Evolutionary conservation across 2,797 vertebrate genomes (phyloP).

Genomic region (Cetoscarus ocellatus): DNA sequence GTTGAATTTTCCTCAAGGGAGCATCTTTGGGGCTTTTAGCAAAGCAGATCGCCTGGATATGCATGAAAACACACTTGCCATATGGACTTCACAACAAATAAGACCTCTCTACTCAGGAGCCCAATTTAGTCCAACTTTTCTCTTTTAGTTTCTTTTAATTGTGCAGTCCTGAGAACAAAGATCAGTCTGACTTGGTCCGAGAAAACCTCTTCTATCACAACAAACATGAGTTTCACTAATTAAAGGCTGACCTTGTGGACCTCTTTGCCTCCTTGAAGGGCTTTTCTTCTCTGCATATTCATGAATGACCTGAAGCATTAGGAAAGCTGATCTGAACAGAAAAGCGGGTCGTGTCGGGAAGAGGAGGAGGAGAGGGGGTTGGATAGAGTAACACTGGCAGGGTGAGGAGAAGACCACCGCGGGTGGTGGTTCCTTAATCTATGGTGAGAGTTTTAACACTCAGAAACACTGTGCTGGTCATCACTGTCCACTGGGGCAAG

Average conservation of each 20-base stretch:
- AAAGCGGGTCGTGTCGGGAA: conserved; percentile 32
- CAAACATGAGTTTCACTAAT: conserved; percentile 63
- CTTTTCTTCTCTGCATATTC: conserved; percentile 72
- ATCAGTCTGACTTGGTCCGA: conserved; percentile 26
- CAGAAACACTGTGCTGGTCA: conserved; percentile 60
- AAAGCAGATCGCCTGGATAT: conserved; percentile 19
- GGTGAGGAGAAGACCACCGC: conserved; percentile 59
- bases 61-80: conserved; percentile 40
- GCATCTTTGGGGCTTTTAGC: conserved; percentile 19
- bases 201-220: conserved; percentile 52
- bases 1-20: conserved; percentile 14
- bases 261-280: conserved; percentile 58
- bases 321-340: conserved; percentile 61
- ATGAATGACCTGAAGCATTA: conserved; percentile 74
- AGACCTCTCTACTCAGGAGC: conserved; percentile 19
- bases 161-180: conserved; percentile 13
- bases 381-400: conserved; percentile 57
- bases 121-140: conserved; percentile 37
- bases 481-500: conserved; percentile 79
- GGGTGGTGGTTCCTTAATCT: conserved; percentile 69
- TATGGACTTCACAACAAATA: conserved; percentile 43
- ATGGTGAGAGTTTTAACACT: conserved; percentile 72
- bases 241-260: conserved; percentile 63
- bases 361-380: conserved; percentile 2
- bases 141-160: conserved; percentile 28